phyloP scores from a whole-genome alignment of 2,888 invertebrate genomes.

The Drosophila anomelani region DNA sequence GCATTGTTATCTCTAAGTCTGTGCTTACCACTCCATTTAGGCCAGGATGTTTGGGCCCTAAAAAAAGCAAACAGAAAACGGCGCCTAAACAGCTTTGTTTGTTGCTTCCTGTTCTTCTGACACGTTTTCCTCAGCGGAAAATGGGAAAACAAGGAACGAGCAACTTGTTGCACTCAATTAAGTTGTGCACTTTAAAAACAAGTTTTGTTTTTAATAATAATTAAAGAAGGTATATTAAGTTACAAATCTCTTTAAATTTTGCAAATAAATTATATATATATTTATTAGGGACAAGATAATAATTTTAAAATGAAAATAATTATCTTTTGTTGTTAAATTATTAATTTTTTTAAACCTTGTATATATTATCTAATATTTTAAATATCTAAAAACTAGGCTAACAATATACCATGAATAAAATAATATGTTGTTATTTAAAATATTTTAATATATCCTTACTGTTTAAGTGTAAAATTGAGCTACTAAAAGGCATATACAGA shows the following conservation, averaged over 20 bases:
- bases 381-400: not conserved
- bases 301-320: not conserved
- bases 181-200: slow-evolving; percentile 3
- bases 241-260: too few relatives aligned
- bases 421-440: too few relatives aligned
- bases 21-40: slow-evolving; percentile 43
- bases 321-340: not conserved
- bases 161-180: slow-evolving; percentile 68
- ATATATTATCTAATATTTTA: not conserved
- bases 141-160: not conserved
- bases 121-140: slow-evolving; percentile 23
- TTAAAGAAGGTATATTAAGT: too few relatives aligned
- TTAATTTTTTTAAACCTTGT: too few relatives aligned
- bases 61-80: not conserved
- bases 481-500: not conserved
- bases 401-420: too few relatives aligned
- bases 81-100: slow-evolving; percentile 42
- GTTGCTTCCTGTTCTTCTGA: slow-evolving; percentile 42
- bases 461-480: not conserved
- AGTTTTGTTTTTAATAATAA: too few relatives aligned
- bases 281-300: too few relatives aligned
- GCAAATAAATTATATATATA: too few relatives aligned
- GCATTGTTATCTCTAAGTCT: slow-evolving; percentile 39
- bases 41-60: slow-evolving; percentile 44
- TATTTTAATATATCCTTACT: too few relatives aligned